Conservation (phyloP, 2,113 vertebrate genomes). For the Caloenas nicobarica region DNA sequence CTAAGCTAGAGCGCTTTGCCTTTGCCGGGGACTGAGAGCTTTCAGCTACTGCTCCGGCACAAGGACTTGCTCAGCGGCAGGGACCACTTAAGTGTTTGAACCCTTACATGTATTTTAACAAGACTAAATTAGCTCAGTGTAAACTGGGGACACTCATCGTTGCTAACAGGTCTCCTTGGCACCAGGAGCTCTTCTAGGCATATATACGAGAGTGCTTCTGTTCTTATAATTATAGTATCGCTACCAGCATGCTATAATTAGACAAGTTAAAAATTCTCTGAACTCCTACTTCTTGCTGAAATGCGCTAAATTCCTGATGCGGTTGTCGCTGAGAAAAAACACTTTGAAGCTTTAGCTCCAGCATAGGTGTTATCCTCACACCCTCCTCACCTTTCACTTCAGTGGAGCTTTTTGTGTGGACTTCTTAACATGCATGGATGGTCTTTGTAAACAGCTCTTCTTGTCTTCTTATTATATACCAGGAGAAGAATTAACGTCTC, state of each 20-base stretch:
- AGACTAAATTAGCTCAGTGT: not conserved
- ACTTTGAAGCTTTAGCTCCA: not conserved
- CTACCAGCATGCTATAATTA: slow-evolving; percentile 32
- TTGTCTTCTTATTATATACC: not conserved
- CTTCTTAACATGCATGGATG: not conserved
- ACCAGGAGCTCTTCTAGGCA: not conserved
- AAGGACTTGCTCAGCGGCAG: not conserved
- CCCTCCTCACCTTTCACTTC: not conserved
- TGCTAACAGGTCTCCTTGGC: not conserved
- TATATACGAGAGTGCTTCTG: not conserved
- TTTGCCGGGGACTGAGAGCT: not conserved
- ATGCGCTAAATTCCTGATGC: not conserved
- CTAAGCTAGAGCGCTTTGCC: not conserved
- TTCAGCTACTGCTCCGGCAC: not conserved
- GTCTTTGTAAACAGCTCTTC: not conserved
- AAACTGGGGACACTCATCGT: not conserved
- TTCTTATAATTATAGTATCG: not conserved
- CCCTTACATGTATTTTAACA: not conserved
- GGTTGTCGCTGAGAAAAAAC: not conserved
- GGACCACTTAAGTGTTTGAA: not conserved
- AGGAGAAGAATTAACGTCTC: not conserved
- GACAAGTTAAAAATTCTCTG: slow-evolving; percentile 25
- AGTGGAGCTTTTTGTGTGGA: not conserved
- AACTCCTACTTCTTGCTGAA: slow-evolving; percentile 15
- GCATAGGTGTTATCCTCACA: not conserved